A percentile compares a stretch with the other conserved stretches of the same genome.
These are phyloP conservation scores for Platyscapa corneri DNA, from an alignment of 1,140 invertebrate genomes.

Conservation along the genomic window DNA sequence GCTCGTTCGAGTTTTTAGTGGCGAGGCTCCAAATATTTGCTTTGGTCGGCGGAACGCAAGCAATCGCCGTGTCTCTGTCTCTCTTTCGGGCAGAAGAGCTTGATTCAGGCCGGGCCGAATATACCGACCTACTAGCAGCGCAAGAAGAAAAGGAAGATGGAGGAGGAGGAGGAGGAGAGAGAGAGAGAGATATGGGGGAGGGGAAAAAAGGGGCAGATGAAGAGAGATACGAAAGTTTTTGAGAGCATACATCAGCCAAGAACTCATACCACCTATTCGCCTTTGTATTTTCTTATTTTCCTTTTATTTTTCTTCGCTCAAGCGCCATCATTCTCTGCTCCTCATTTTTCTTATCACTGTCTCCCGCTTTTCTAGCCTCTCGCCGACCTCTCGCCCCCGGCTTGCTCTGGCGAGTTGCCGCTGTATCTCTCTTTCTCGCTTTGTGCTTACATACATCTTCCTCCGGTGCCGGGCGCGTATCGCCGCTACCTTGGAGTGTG, in stretches of 20 bases:
- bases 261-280: constrained; percentile 50
- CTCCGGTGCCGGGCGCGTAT: constrained; percentile 3
- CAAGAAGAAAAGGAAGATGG: not conserved
- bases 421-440: constrained; percentile 48
- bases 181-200: constrained; percentile 45
- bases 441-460: constrained; percentile 28
- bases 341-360: constrained; percentile 52
- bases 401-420: constrained; percentile 16
- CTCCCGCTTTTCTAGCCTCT: constrained; percentile 14
- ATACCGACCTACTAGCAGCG: constrained; percentile 54
- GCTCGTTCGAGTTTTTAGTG: constrained; percentile 74
- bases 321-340: constrained; percentile 29
- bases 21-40: constrained; percentile 74
- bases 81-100: not conserved
- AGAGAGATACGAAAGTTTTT: constrained; percentile 48
- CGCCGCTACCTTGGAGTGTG: constrained; percentile 6
- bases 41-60: constrained; percentile 61
- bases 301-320: constrained; percentile 24
- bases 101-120: constrained; percentile 59
- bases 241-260: constrained; percentile 51
- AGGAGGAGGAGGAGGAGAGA: constrained; percentile 28
- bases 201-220: constrained; percentile 40
- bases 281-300: constrained; percentile 40
- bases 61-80: constrained; percentile 44
- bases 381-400: not conserved